Percentiles rank a stretch among this genome's conserved stretches.
These are phyloP conservation scores for Galagoides demidoff DNA, from an alignment of 2,797 vertebrate species.

Conservation along the genomic window DNA sequence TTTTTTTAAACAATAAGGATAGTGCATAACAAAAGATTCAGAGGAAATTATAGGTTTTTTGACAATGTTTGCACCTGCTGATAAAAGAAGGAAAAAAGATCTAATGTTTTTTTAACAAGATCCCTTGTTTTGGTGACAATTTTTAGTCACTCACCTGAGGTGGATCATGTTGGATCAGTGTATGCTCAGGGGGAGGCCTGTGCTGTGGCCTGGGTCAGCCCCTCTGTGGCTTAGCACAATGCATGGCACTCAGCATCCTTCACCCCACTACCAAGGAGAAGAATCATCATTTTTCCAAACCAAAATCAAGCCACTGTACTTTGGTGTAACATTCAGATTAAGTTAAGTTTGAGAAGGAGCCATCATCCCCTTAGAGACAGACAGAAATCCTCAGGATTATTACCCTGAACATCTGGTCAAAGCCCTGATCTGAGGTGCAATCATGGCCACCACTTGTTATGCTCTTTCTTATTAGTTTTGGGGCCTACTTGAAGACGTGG, in stretches of 20 bases:
- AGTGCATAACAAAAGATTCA: slow-evolving; percentile 1
- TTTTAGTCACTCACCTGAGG: background rate
- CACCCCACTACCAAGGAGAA: background rate
- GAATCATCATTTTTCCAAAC: background rate
- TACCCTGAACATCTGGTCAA: background rate
- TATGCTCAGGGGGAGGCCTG: background rate
- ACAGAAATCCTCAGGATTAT: background rate
- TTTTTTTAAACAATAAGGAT: background rate
- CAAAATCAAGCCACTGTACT: background rate
- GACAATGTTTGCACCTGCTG: background rate
- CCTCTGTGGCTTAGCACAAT: background rate
- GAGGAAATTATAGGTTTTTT: background rate
- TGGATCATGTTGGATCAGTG: background rate
- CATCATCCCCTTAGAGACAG: background rate
- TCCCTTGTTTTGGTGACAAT: background rate
- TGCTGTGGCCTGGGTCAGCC: background rate
- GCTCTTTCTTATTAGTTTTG: background rate
- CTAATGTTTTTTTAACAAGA: background rate
- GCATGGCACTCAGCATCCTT: background rate
- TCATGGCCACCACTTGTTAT: background rate
- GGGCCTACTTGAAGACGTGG: background rate
- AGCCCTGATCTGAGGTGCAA: background rate
- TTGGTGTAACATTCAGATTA: background rate
- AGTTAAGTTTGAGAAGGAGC: background rate
- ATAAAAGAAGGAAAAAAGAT: background rate